These are phyloP conservation scores for Argyresthia albistria DNA, from an alignment of 2,888 invertebrate genomes.

Conservation along the genomic window DNA sequence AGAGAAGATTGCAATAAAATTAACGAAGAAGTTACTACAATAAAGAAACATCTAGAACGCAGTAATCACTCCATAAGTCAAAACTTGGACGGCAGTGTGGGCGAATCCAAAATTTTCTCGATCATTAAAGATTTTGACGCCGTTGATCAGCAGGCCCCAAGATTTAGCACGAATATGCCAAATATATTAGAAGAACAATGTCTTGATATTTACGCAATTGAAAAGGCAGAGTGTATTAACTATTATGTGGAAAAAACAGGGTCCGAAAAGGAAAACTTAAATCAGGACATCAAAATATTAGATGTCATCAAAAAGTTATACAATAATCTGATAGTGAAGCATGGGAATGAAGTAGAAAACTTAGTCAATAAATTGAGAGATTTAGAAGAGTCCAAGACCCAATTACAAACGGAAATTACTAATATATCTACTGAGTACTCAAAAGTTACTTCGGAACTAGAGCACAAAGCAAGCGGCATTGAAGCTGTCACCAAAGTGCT, in stretches of 20 bases:
- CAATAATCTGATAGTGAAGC: slow-evolving; percentile 32
- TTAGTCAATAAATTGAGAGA: slow-evolving; percentile 43
- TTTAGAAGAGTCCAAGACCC: slow-evolving; percentile 32
- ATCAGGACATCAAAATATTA: slow-evolving; percentile 34
- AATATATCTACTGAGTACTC: slow-evolving; percentile 22
- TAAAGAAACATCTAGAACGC: slow-evolving; percentile 52
- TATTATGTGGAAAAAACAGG: slow-evolving; percentile 43
- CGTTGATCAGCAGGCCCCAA: slow-evolving; percentile 18
- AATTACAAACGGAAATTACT: slow-evolving; percentile 26
- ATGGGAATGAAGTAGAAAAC: slow-evolving; percentile 47
- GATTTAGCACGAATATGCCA: slow-evolving; percentile 21
- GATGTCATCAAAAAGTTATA: slow-evolving; percentile 53
- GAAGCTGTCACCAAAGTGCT: slow-evolving; percentile 23
- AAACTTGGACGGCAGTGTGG: slow-evolving; percentile 42
- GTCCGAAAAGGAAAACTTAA: slow-evolving; percentile 23
- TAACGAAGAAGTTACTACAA: slow-evolving; percentile 52
- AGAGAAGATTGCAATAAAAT: slow-evolving; percentile 53
- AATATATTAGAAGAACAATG: slow-evolving; percentile 30
- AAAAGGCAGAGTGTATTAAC: slow-evolving; percentile 45
- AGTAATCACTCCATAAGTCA: slow-evolving; percentile 36
- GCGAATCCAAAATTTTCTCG: slow-evolving; percentile 26
- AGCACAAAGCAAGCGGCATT: slow-evolving; percentile 27
- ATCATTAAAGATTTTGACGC: slow-evolving; percentile 22
- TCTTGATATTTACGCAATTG: slow-evolving; percentile 30
- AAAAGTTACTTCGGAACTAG: slow-evolving; percentile 24